Conservation (phyloP, 1,140 invertebrate genomes). For the Sminthurinus signatus region DNA sequence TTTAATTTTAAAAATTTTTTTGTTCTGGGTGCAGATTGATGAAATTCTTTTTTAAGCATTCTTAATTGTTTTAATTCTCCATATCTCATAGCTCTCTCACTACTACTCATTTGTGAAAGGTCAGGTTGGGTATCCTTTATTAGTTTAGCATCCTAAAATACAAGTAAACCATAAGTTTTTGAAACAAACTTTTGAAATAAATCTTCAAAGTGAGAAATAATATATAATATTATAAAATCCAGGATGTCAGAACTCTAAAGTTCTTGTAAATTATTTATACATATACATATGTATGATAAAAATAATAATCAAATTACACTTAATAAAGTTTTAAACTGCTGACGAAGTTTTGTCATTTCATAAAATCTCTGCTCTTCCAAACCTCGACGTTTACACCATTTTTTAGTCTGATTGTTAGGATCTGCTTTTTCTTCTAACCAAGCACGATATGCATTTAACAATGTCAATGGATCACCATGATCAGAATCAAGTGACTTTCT, state of each 20-base stretch:
- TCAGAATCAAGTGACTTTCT: slow-evolving; percentile 78
- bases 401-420: slow-evolving; percentile 51
- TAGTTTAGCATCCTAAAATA: slow-evolving; percentile 59
- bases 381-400: slow-evolving; percentile 81
- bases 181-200: too few relatives aligned
- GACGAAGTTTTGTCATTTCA: slow-evolving; percentile 85
- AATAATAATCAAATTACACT: slow-evolving; percentile 50
- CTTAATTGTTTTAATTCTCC: slow-evolving; percentile 81
- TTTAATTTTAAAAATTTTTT: slow-evolving; percentile 62
- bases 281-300: too few relatives aligned
- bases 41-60: slow-evolving; percentile 63
- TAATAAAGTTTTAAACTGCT: slow-evolving; percentile 80
- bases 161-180: slow-evolving; percentile 22
- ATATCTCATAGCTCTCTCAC: slow-evolving; percentile 69
- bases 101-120: slow-evolving; percentile 55
- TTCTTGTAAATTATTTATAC: too few relatives aligned
- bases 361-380: slow-evolving; percentile 95
- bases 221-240: too few relatives aligned
- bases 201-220: too few relatives aligned
- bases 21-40: slow-evolving; percentile 59
- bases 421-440: slow-evolving; percentile 72
- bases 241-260: too few relatives aligned
- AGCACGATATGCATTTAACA: slow-evolving; percentile 80
- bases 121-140: slow-evolving; percentile 54
- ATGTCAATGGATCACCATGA: slow-evolving; percentile 90